Conservation (phyloP, 2,113 vertebrate genomes). For the Pagrus major region DNA sequence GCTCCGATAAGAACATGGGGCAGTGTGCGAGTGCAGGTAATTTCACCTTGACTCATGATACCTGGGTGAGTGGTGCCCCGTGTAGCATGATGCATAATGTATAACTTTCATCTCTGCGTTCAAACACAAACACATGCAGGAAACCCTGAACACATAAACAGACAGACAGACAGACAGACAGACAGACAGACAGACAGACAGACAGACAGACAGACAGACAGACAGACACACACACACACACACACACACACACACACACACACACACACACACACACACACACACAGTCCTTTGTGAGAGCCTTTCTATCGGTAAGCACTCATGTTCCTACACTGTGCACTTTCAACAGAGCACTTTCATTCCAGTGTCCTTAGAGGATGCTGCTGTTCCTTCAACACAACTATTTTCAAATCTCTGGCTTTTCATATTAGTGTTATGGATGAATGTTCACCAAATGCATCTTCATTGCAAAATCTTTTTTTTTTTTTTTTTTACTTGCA, state of each 20-base stretch:
- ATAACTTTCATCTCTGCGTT: conserved; percentile 52
- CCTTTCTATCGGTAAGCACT: conserved; percentile 52
- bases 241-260: background rate
- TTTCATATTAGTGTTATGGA: conserved; percentile 10
- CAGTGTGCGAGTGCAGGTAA: conserved; percentile 60
- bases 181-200: no score
- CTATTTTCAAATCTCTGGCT: conserved; percentile 45
- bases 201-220: no score
- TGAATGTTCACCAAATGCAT: conserved; percentile 25
- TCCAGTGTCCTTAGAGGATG: conserved; percentile 60
- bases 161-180: conserved; percentile 10
- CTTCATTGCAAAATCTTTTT: background rate
- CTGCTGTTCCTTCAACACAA: conserved; percentile 50
- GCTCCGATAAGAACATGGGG: conserved; percentile 58
- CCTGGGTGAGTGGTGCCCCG: conserved; percentile 45
- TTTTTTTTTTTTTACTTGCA: background rate
- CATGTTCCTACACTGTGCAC: conserved; percentile 6
- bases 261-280: background rate
- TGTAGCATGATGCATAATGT: conserved; percentile 70
- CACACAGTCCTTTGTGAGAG: conserved; percentile 42
- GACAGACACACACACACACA: conserved; percentile 17
- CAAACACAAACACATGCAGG: conserved; percentile 41
- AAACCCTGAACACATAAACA: background rate
- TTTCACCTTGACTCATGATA: conserved; percentile 71
- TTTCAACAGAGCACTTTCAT: conserved; percentile 42